A percentile compares a stretch with the other conserved stretches of the same genome.
Evolutionary conservation across 1,140 invertebrate species (phyloP).

Genomic region (Diploscapter pachys): DNA sequence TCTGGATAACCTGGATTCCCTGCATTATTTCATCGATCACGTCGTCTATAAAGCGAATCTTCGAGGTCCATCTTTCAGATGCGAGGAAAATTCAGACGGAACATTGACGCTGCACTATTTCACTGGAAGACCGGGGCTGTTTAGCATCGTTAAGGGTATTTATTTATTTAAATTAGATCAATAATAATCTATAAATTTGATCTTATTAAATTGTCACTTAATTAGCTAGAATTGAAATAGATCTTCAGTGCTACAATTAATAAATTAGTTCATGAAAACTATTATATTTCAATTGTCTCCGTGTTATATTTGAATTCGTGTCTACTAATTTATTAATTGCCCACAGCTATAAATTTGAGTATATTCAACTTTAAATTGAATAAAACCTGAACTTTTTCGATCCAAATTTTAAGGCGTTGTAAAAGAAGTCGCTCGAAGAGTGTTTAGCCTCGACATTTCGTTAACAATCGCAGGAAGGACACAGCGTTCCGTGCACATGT

Average conservation of each 20-base stretch:
- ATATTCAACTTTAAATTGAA: no score
- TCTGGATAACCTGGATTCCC: conserved; percentile 52
- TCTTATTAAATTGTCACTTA: neutral
- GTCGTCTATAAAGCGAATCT: conserved; percentile 53
- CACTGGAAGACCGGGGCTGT: conserved; percentile 57
- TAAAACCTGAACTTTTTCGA: no score
- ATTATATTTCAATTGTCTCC: no score
- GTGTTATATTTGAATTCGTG: no score
- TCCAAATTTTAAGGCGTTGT: conserved; percentile 47
- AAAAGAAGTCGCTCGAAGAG: conserved; percentile 50
- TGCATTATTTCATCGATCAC: conserved; percentile 57
- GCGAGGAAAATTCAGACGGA: conserved; percentile 56
- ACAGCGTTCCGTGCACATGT: conserved; percentile 49
- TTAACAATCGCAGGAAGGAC: conserved; percentile 51
- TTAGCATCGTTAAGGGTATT: conserved; percentile 58
- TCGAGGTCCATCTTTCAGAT: conserved; percentile 53
- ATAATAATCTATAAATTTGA: neutral
- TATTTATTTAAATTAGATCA: neutral
- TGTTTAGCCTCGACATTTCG: conserved; percentile 56
- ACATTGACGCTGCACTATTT: conserved; percentile 59
- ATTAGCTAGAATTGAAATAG: neutral
- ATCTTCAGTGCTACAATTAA: no score
- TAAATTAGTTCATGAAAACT: neutral
- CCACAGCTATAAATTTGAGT: no score
- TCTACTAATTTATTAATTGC: no score